Evolutionary conservation across 2,113 vertebrate species (phyloP).

Genomic region (Urocynchramus pylzowi): DNA sequence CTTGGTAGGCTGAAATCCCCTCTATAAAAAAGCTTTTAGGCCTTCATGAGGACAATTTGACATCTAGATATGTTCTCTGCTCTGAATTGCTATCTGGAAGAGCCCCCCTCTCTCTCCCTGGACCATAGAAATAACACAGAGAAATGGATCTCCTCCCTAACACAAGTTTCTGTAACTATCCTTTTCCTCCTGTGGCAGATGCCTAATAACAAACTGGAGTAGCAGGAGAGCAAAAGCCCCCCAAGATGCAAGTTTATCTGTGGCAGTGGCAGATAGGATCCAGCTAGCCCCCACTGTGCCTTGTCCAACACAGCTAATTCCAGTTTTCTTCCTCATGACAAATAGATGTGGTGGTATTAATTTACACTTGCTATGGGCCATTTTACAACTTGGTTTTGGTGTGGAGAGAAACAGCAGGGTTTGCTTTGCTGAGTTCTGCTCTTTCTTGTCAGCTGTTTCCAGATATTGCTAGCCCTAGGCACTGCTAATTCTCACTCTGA

Average conservation of each 20-base stretch:
- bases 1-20: neutral
- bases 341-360: neutral
- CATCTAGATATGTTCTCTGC: neutral
- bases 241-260: neutral
- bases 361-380: neutral
- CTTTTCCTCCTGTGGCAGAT: neutral
- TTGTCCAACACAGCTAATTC: neutral
- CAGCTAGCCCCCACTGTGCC: neutral
- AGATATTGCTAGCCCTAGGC: neutral
- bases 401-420: neutral
- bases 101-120: neutral
- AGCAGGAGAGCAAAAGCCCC: neutral
- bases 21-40: neutral
- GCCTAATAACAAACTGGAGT: neutral
- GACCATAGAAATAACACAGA: neutral
- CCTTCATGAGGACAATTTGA: neutral
- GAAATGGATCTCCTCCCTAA: neutral
- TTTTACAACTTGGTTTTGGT: neutral
- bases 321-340: neutral
- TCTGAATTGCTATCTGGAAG: neutral
- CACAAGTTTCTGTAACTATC: neutral
- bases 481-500: neutral
- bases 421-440: neutral
- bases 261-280: neutral
- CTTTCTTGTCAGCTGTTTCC: neutral